Conservation (phyloP, 35 echinoderm and acorn worm genomes). For the Apostichopus californicus region DNA sequence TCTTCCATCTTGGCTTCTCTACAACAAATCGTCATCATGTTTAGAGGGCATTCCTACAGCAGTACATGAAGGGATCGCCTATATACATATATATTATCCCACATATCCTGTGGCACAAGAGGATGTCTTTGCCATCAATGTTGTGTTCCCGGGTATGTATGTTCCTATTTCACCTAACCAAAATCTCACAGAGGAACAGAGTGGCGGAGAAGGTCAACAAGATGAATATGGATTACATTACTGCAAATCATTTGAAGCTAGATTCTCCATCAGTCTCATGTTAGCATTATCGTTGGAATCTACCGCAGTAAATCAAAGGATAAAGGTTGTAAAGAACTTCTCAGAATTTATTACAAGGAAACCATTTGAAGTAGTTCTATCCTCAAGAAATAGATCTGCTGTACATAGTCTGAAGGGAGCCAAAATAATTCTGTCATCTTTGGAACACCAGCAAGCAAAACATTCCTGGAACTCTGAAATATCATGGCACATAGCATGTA, state of each 20-base stretch:
- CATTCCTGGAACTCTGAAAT: neutral
- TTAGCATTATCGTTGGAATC: constrained; percentile 23
- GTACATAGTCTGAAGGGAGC: neutral
- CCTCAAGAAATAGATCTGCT: neutral
- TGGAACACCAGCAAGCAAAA: neutral
- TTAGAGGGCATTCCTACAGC: constrained; percentile 16
- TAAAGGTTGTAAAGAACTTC: constrained; percentile 9
- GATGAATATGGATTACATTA: constrained; percentile 35
- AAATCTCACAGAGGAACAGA: neutral
- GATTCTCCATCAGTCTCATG: constrained; percentile 9
- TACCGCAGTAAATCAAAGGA: neutral
- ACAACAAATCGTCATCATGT: neutral
- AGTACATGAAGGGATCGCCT: constrained; percentile 12
- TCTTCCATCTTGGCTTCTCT: constrained; percentile 9
- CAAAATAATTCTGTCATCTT: neutral
- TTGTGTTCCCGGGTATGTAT: neutral
- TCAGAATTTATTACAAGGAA: constrained; percentile 15
- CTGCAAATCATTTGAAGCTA: constrained; percentile 13
- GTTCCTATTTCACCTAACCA: neutral
- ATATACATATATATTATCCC: neutral
- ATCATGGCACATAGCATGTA: constrained; percentile 7
- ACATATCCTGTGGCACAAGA: neutral
- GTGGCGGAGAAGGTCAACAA: neutral
- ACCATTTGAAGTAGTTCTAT: constrained; percentile 17
- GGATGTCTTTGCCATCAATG: constrained; percentile 30